Conservation (phyloP, 2,888 invertebrate species). For the Drosophila anceps region DNA sequence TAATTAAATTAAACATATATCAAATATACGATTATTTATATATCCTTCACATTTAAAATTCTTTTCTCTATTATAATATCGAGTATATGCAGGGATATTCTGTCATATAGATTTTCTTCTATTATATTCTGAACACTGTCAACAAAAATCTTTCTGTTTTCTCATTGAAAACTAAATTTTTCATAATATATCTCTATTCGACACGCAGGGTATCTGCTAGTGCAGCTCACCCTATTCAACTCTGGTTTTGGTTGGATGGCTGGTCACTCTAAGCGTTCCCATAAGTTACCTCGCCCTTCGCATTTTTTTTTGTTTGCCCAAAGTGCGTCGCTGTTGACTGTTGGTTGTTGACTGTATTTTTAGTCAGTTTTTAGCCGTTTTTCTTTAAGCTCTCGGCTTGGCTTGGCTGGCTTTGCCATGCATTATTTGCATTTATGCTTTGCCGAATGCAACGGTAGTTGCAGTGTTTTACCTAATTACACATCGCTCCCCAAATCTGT, state of each 20-base stretch:
- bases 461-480: constrained; percentile 74
- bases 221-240: neutral
- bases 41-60: too few species aligned
- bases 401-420: constrained; percentile 28
- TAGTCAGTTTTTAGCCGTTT: constrained; percentile 19
- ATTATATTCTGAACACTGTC: too few species aligned
- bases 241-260: constrained; percentile 35
- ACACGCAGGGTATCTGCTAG: constrained; percentile 20
- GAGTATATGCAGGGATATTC: too few species aligned
- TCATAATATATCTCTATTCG: too few species aligned
- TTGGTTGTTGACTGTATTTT: constrained; percentile 29
- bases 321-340: constrained; percentile 49
- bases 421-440: constrained; percentile 69
- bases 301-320: constrained; percentile 48
- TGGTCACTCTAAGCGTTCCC: constrained; percentile 63
- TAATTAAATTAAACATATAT: too few species aligned
- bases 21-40: too few species aligned
- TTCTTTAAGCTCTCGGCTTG: constrained; percentile 28
- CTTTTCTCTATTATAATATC: too few species aligned
- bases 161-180: too few species aligned
- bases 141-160: too few species aligned
- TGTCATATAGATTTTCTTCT: too few species aligned
- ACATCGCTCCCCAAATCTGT: constrained; percentile 57
- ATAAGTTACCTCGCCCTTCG: constrained; percentile 60
- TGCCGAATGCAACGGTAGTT: constrained; percentile 65